phyloP scores from a whole-genome alignment of 2,113 vertebrate genomes.

The Misgurnus anguillicaudatus region DNA sequence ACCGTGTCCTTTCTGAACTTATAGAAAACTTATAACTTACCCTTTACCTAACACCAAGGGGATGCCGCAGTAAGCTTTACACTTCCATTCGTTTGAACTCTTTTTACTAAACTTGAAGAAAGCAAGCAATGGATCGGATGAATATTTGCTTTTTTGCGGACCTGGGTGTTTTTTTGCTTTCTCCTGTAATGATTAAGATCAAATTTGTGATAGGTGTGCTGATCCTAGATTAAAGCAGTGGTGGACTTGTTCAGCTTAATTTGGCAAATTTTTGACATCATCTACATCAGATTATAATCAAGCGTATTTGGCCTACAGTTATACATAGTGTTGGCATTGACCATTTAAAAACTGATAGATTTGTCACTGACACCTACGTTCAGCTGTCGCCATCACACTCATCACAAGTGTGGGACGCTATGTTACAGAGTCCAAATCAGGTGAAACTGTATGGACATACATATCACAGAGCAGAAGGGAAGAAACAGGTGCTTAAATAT shows the following conservation, averaged over 20 bases:
- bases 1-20: slow-evolving; percentile 25
- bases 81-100: slow-evolving; percentile 32
- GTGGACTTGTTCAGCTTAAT: no score
- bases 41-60: slow-evolving; percentile 31
- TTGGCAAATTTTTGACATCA: no score
- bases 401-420: background rate
- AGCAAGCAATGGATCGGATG: background rate
- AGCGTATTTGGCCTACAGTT: no score
- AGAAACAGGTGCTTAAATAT: background rate
- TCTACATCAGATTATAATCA: no score
- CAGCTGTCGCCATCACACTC: no score
- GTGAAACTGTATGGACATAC: background rate
- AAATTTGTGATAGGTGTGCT: no score
- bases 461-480: background rate
- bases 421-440: background rate
- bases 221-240: no score
- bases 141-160: background rate
- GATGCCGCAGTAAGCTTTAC: slow-evolving; percentile 3
- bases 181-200: background rate
- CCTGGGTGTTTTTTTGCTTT: background rate
- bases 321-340: no score
- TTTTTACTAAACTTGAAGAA: background rate
- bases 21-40: slow-evolving; percentile 29
- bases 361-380: no score
- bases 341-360: no score